phyloP scores from a whole-genome alignment of 2,888 invertebrate species.

The Chalcosyrphus nemorum region DNA sequence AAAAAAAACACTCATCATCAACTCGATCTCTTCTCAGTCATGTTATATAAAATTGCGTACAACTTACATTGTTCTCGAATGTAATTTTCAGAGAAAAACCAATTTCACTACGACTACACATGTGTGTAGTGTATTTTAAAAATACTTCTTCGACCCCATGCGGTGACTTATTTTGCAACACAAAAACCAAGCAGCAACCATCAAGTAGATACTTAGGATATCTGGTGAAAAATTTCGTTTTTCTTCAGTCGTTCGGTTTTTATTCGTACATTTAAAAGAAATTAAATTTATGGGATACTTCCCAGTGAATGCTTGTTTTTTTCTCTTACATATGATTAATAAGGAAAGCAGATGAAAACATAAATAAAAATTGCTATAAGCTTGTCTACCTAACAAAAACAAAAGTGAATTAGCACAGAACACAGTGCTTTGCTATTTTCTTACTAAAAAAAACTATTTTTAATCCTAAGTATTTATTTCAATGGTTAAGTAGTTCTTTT shows the following conservation, averaged over 20 bases:
- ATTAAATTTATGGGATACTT: neutral
- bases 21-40: neutral
- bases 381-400: neutral
- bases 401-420: conserved; percentile 8
- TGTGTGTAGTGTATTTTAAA: conserved; percentile 66
- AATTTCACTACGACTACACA: conserved; percentile 41
- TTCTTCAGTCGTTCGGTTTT: conserved; percentile 17
- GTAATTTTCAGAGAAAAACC: neutral
- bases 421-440: conserved; percentile 1
- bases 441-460: conserved; percentile 24
- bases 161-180: conserved; percentile 58
- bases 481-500: conserved; percentile 18
- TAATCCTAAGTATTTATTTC: conserved; percentile 6
- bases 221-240: conserved; percentile 35
- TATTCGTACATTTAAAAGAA: neutral
- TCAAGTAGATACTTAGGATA: conserved; percentile 24
- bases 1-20: too few relatives aligned
- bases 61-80: conserved; percentile 39
- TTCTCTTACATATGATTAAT: neutral
- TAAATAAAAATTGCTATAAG: neutral
- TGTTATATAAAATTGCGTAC: conserved; percentile 37
- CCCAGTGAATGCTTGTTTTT: neutral
- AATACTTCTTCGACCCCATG: conserved; percentile 71
- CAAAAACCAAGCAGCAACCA: conserved; percentile 25
- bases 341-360: neutral